These are phyloP conservation scores for Engystomops pustulosus DNA, from an alignment of 2,113 vertebrate genomes.

Conservation along the genomic window DNA sequence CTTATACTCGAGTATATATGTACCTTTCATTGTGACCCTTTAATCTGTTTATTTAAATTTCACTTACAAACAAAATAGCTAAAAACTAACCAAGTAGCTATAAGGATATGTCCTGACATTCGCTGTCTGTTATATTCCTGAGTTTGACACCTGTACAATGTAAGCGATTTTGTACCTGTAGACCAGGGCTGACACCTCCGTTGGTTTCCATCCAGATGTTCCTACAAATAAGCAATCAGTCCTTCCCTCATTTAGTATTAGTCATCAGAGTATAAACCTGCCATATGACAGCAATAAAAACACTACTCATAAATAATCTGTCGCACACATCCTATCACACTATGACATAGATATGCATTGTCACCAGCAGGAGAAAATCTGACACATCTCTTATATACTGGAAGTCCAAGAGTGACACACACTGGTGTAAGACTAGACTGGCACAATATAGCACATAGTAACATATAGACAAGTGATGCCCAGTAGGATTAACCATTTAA, in stretches of 20 bases:
- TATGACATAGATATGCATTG: slow-evolving; percentile 1
- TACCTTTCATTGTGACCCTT: no score
- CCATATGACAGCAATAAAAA: slow-evolving; percentile 20
- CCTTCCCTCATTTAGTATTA: slow-evolving; percentile 35
- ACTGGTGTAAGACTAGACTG: slow-evolving; percentile 5
- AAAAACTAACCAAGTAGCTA: background rate
- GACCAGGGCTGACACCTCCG: background rate
- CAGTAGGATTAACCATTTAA: no score
- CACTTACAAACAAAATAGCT: no score
- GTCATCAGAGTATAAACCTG: slow-evolving; percentile 2
- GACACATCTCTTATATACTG: background rate
- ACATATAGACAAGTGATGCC: background rate
- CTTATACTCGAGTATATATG: no score
- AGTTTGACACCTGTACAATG: background rate
- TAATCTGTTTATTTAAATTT: no score
- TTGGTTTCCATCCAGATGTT: slow-evolving; percentile 34
- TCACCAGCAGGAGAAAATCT: background rate
- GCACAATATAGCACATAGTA: background rate
- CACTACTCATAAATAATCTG: background rate
- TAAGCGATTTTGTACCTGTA: background rate
- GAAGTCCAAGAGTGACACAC: slow-evolving; percentile 27
- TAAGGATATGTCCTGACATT: background rate
- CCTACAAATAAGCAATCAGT: slow-evolving; percentile 6
- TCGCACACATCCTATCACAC: slow-evolving; percentile 19
- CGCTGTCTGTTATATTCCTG: background rate